Percentiles rank a stretch among this genome's conserved stretches.
These are phyloP conservation scores for Enteromius paludinosus DNA, from an alignment of 2,797 vertebrate genomes.

Conservation along the genomic window DNA sequence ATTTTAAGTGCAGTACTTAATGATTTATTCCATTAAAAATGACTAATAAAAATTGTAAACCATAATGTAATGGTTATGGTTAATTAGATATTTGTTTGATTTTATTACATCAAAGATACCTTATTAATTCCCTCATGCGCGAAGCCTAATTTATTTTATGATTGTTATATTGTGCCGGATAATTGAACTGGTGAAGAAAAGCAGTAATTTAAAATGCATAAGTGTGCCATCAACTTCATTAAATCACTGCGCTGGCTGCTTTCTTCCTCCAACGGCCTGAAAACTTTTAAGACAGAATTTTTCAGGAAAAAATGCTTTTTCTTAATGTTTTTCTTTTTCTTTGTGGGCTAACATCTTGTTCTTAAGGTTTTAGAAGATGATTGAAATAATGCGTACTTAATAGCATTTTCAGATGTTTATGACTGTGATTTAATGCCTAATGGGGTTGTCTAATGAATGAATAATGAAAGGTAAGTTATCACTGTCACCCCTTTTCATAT, in stretches of 20 bases:
- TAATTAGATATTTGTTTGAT: slow-evolving; percentile 52
- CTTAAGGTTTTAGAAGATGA: neutral
- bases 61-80: slow-evolving; percentile 33
- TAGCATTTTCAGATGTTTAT: slow-evolving; percentile 41
- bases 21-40: slow-evolving; percentile 46
- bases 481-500: neutral
- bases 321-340: neutral
- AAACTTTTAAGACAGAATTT: slow-evolving; percentile 19
- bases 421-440: slow-evolving; percentile 12
- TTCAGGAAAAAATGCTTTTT: neutral
- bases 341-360: slow-evolving; percentile 14
- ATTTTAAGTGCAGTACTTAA: slow-evolving; percentile 23
- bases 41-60: slow-evolving; percentile 40
- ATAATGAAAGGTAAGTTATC: slow-evolving; percentile 12
- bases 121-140: slow-evolving; percentile 41
- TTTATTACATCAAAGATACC: slow-evolving; percentile 46
- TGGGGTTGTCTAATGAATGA: slow-evolving; percentile 8
- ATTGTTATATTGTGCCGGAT: slow-evolving; percentile 42
- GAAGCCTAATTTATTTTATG: slow-evolving; percentile 43
- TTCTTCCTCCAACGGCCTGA: slow-evolving; percentile 17
- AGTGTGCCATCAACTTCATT: slow-evolving; percentile 31
- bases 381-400: slow-evolving; percentile 6
- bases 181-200: slow-evolving; percentile 52
- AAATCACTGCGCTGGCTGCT: slow-evolving; percentile 19
- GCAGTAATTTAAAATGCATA: slow-evolving; percentile 50